Percentiles rank a stretch among this genome's conserved stretches.
phyloP scores from a whole-genome alignment of 2,888 invertebrate genomes.

The Achlya flavicornis region DNA sequence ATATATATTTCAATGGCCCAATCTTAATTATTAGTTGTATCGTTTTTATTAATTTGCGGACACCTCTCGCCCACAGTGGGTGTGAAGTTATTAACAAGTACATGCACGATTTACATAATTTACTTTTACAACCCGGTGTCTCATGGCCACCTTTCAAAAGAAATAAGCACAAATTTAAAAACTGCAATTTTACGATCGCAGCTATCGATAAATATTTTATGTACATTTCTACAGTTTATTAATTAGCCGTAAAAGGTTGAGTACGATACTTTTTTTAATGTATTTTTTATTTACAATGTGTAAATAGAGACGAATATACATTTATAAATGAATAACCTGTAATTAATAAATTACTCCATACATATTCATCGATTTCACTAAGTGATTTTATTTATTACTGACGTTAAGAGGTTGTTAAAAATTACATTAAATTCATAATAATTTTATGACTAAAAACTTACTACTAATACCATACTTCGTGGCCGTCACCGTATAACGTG shows the following conservation, averaged over 20 bases:
- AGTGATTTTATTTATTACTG: too few species aligned
- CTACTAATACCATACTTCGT: background rate
- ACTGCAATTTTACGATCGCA: slow-evolving; percentile 29
- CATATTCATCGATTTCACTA: too few species aligned
- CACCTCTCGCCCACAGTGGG: slow-evolving; percentile 20
- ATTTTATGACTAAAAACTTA: background rate
- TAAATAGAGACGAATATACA: background rate
- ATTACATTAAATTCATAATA: background rate
- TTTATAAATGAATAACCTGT: too few species aligned
- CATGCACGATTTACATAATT: slow-evolving; percentile 22
- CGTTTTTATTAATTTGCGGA: slow-evolving; percentile 22
- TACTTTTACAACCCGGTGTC: slow-evolving; percentile 18
- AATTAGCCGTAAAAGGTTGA: background rate
- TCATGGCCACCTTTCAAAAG: slow-evolving; percentile 33
- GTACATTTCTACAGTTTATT: background rate
- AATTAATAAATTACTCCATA: too few species aligned
- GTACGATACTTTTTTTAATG: background rate
- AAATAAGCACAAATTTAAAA: slow-evolving; percentile 33
- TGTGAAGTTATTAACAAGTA: slow-evolving; percentile 35
- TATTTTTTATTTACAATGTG: background rate
- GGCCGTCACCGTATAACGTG: background rate
- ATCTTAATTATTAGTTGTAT: slow-evolving; percentile 38
- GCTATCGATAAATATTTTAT: slow-evolving; percentile 28
- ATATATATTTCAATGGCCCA: slow-evolving; percentile 30
- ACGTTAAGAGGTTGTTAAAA: background rate